Base-by-base conservation (phyloP, 2,113 vertebrate species). In the Gambusia affinis region DNA sequence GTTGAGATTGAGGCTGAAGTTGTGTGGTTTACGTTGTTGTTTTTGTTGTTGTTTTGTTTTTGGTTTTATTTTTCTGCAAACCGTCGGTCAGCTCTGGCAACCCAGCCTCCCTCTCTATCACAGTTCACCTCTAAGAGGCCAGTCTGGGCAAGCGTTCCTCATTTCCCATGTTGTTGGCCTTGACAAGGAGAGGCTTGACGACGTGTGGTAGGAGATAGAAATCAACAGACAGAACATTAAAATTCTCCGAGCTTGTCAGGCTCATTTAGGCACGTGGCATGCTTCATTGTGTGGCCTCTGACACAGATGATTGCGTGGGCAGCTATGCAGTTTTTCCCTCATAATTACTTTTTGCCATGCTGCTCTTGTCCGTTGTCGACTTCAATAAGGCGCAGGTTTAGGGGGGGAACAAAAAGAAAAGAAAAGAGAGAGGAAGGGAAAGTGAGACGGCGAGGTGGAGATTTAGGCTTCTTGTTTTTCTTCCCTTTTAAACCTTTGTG, bases 241-340 rank as follows among this genome's bases (percentile, higher is more conserved):
- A 92, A 90, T 92, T 91, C 90, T 78, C 83, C 57, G 80, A 10
- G 87, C 87, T 77, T 88, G 90, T 91, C 85, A 81, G 81, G 83
- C 81, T 89, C 81, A 83, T 94, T 92, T 92, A 89, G 89, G 88
- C 79, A 39, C 74, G 70, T 63, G 80, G 80, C 73, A 60, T 89
- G 89, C 87, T 88, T 89, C 70, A 72, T 72, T 90, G 78, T 76
- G 79, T 85, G 85, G 89, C 86, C 85, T 85, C 64, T 93, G 92
- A 91, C 90, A 92, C 84, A 82, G 85, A 92, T 92, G 91, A 93
- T 89, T 91, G 93, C 79, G 73, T 90, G 88, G 92, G 90, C 82
- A 80, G 88, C 90, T 88, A 82, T 92, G 86, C 88, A 80, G 84
- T 92, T 92, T 93, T 85, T 81, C 78, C 78, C 89, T 87, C 84